A percentile compares a stretch with the other conserved stretches of the same genome.
Evolutionary conservation across 2,113 vertebrate species (phyloP).

Genomic region (Ceuthmochares aereus): DNA sequence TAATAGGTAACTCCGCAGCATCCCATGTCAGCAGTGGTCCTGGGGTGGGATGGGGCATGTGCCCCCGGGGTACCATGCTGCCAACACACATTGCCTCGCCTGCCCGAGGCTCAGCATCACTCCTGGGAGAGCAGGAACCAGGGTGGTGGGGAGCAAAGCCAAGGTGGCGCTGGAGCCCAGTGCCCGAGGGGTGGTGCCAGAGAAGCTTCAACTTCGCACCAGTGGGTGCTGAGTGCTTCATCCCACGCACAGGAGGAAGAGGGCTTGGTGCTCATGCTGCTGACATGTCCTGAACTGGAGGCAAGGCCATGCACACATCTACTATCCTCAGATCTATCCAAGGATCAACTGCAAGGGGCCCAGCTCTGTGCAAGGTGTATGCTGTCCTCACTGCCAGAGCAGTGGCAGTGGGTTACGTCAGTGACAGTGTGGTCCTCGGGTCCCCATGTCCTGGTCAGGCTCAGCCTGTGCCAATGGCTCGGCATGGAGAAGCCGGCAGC

Average conservation of each 20-base stretch:
- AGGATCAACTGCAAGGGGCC: neutral
- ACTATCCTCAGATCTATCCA: neutral
- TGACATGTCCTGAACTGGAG: neutral
- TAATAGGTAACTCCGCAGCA: slow-evolving; percentile 77
- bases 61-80: fast-evolving
- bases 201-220: neutral
- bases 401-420: neutral
- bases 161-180: neutral
- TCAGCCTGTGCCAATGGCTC: fast-evolving
- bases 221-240: neutral
- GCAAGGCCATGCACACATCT: neutral
- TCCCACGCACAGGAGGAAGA: neutral
- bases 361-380: neutral
- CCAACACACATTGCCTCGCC: fast-evolving
- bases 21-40: neutral
- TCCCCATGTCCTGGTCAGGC: fast-evolving
- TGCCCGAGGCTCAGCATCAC: fast-evolving
- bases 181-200: fast-evolving
- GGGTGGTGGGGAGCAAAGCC: fast-evolving
- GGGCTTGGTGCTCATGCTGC: neutral
- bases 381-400: fast-evolving
- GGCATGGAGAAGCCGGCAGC: neutral
- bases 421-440: fast-evolving
- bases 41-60: fast-evolving
- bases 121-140: fast-evolving